Evolutionary conservation across 1,140 invertebrate species (phyloP), one percentile per base, ranked within the genome.

Genomic region (Agraylea sexmaculata): DNA sequence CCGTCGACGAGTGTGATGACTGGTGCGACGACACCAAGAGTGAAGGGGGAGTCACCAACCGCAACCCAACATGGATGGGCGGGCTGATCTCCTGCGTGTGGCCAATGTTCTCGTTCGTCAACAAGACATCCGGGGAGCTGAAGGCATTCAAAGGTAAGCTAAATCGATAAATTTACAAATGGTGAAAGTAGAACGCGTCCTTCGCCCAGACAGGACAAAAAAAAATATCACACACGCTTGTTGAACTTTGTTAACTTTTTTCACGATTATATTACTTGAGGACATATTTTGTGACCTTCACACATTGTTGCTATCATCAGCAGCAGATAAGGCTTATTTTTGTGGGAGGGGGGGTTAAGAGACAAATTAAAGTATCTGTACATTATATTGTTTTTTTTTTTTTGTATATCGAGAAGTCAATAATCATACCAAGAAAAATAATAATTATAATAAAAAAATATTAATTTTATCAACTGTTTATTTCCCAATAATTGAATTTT

Each of bases 31-130:
- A n/a, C n/a, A n/a, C n/a, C n/a, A n/a, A n/a, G n/a, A n/a, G n/a
- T n/a, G n/a, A n/a, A n/a, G n/a, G n/a, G n/a, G n/a, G n/a, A n/a
- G n/a, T n/a, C n/a, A n/a, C n/a, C n/a, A n/a, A n/a, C n/a, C n/a
- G n/a, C n/a, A n/a, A n/a, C n/a, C n/a, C n/a, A n/a, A n/a, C n/a
- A 22, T 87, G 82, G 78, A 77, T 87, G 46, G 83, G 85, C 47
- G 84, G 84, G 1, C 71, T 92, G 29, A 68, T 89, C 36, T 87
- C 86, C 2, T 93, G 88, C 56, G 73, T 93, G 50, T 70, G 83
- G 46, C 87, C 88, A 0, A 78, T 92, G 4, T 77, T 85, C 64
- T 83, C 76, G 13, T 83, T 90, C 45, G 79, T 91, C 17, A 84
- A 83, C 16, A 90, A 89, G 60, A 75, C 80, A 18, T 34, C 66